Base-by-base conservation (phyloP, 2,888 invertebrate genomes). In the Sesamia inferens region DNA sequence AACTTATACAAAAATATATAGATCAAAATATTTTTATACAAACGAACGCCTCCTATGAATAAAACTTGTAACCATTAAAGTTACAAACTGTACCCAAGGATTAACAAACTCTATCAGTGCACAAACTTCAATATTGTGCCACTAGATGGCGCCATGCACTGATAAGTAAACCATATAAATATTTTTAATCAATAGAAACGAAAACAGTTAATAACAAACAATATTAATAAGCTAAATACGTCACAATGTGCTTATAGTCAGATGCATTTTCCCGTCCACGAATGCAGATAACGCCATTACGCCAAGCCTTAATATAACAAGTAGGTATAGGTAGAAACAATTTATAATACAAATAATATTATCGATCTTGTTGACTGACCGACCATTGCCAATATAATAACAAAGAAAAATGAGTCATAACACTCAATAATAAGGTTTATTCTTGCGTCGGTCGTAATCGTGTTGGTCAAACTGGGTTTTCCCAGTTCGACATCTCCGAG, bases 391-490 rank as follows among this genome's bases (percentile, higher is more conserved):
- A 55, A 42, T 22, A 54, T 22, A 55, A 16, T 22, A 31, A 31
- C 39, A 61, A 39, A 51, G n/a, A 13, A 79, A 74, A 81, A 69
- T 79, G 54, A 75, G 24, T 76, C 76, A 70, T 78, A 61, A 1
- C 0, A 0, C 8, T 6, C 24, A 0, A 19, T 0, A 24, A 74
- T 77, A 78, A 63, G 44, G 79, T 66, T 59, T 22, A 78, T 51
- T 66, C 42, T 86, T 74, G 79, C 66, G 69, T 68, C n/a, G 51
- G n/a, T 31, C 31, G 31, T 54, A 74, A 75, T 59, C 8, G 5
- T 57, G 24, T 51, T 47, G 14, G 5, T n/a, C 59, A 61, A 54
- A 47, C 48, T 66, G 76, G 84, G 71, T 85, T 87, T 80, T 77
- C 82, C 87, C 73, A 47, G 71, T 57, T 63, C 58, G 64, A 76